Evolutionary conservation across 2,888 invertebrate genomes (phyloP).

Genomic region (Chymomyza amoena): DNA sequence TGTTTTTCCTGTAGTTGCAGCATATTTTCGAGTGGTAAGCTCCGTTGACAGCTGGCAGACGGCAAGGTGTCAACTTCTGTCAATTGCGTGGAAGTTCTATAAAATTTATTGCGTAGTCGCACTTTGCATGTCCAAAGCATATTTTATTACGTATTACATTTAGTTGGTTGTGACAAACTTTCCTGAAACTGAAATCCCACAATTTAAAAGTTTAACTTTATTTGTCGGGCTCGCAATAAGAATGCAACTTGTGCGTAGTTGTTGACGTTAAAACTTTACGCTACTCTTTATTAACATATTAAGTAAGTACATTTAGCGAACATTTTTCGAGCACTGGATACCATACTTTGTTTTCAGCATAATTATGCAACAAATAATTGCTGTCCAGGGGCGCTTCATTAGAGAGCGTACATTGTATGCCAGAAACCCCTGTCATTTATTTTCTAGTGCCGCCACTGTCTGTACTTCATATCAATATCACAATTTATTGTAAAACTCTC

Average conservation of each 20-base stretch:
- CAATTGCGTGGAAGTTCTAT: conserved; percentile 36
- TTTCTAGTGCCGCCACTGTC: too few species aligned
- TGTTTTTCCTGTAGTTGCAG: conserved; percentile 5
- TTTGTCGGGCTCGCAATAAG: not conserved
- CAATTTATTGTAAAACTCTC: not conserved
- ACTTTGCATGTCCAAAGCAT: conserved; percentile 6
- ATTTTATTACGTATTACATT: not conserved
- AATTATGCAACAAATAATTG: not conserved
- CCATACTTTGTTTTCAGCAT: not conserved
- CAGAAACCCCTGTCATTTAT: too few species aligned
- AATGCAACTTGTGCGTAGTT: not conserved
- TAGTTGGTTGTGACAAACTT: not conserved
- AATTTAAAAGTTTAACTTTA: not conserved
- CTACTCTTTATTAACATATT: not conserved
- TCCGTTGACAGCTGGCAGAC: conserved; percentile 29
- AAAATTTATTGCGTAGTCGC: conserved; percentile 30
- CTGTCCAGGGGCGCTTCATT: too few species aligned
- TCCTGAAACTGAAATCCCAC: not conserved
- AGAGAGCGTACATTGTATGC: too few species aligned
- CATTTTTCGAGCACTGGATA: not conserved
- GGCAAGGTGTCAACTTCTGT: conserved; percentile 35
- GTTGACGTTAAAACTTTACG: not conserved
- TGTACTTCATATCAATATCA: not conserved
- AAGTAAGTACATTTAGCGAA: not conserved
- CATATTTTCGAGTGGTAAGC: conserved; percentile 2